phyloP scores from a whole-genome alignment of 2,888 invertebrate species.

The Eupithecia inturbata region DNA sequence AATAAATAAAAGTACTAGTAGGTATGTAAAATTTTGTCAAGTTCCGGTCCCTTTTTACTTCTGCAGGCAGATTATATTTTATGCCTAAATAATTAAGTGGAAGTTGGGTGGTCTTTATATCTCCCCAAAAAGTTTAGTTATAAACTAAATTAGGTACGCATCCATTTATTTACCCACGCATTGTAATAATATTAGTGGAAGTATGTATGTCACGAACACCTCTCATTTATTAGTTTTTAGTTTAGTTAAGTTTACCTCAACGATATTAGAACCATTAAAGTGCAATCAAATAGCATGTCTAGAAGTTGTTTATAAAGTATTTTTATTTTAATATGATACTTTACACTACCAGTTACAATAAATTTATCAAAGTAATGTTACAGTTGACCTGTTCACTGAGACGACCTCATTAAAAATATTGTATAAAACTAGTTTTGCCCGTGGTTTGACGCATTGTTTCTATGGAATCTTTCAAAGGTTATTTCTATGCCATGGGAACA shows the following conservation, averaged over 20 bases:
- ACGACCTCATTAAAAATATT: not conserved
- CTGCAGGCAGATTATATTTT: not conserved
- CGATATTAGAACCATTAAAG: conserved; percentile 68
- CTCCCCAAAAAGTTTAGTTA: conserved; percentile 1
- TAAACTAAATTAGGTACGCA: conserved; percentile 18
- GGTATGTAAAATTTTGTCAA: not conserved
- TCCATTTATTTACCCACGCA: conserved; percentile 31
- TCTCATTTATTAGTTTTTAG: conserved; percentile 53
- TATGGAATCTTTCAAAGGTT: too few relatives aligned
- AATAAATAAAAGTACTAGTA: too few relatives aligned
- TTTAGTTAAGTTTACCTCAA: conserved; percentile 49
- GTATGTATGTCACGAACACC: conserved; percentile 59
- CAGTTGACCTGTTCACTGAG: not conserved
- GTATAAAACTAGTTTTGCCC: too few relatives aligned
- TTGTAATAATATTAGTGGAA: conserved; percentile 61
- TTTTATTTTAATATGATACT: not conserved
- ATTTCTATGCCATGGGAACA: too few relatives aligned
- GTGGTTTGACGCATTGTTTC: too few relatives aligned
- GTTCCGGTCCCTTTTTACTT: not conserved
- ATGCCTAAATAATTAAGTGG: not conserved
- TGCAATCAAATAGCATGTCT: conserved; percentile 74
- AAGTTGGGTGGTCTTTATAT: conserved; percentile 1
- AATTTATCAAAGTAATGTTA: not conserved
- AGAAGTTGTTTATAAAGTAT: conserved; percentile 58
- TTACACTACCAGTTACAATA: not conserved